Conservation (phyloP, 1,140 invertebrate genomes). For the Acromyrmex heyeri region DNA sequence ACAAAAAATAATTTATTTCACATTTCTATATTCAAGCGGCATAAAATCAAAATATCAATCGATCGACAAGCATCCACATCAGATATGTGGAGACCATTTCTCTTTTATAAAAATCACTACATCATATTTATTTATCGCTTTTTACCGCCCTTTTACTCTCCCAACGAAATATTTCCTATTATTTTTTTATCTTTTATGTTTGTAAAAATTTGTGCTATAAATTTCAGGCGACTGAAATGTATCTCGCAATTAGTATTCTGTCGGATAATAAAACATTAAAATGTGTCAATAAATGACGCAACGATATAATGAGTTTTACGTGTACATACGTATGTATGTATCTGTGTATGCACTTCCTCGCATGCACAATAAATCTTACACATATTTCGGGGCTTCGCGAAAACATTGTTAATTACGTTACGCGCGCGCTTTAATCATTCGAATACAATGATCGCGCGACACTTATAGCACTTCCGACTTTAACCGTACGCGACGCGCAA, state of each 20-base stretch:
- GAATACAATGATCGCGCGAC: constrained; percentile 9
- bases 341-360: background rate
- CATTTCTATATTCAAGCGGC: background rate
- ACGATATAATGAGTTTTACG: background rate
- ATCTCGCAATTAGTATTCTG: constrained; percentile 28
- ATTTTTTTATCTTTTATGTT: constrained; percentile 14
- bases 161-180: background rate
- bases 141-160: background rate
- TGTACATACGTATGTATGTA: background rate
- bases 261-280: constrained; percentile 23
- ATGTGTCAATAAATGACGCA: constrained; percentile 17
- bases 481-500: background rate
- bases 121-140: constrained; percentile 17
- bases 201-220: constrained; percentile 9
- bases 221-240: background rate
- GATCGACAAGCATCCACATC: background rate
- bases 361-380: background rate
- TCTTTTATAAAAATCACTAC: constrained; percentile 20
- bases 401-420: constrained; percentile 5
- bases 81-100: background rate
- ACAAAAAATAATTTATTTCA: background rate
- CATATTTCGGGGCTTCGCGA: background rate
- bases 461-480: background rate
- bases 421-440: background rate
- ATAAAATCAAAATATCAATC: background rate